Evolutionary conservation across 2,888 invertebrate genomes (phyloP).

Genomic region (Ariolimax columbianus): DNA sequence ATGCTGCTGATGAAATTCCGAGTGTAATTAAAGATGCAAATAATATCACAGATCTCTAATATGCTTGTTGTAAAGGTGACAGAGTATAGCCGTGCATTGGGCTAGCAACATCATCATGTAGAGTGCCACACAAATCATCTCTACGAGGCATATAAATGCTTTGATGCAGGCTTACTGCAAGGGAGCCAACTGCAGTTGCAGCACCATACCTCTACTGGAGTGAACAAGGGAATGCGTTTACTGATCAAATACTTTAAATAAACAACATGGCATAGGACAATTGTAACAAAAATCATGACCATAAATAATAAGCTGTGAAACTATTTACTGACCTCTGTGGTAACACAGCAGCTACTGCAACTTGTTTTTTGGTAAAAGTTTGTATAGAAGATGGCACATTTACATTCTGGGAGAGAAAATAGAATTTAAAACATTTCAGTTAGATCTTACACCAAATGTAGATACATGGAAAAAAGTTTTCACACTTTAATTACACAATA

Average conservation of each 20-base stretch:
- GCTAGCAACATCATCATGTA: too few species aligned
- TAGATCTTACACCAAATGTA: not conserved
- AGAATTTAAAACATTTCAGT: not conserved
- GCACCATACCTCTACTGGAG: too few species aligned
- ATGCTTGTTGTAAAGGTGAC: too few species aligned
- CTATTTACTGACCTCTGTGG: slow-evolving; percentile 62
- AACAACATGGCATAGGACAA: not conserved
- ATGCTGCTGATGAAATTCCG: too few species aligned
- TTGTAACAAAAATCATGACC: not conserved
- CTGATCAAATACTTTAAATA: not conserved
- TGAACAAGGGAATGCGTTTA: too few species aligned
- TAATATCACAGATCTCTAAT: too few species aligned
- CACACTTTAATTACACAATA: not conserved
- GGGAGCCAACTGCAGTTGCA: too few species aligned
- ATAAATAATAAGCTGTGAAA: not conserved
- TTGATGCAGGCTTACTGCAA: too few species aligned
- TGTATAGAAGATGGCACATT: slow-evolving; percentile 62
- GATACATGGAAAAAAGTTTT: not conserved
- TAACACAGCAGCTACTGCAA: slow-evolving; percentile 68
- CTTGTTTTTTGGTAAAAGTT: slow-evolving; percentile 60
- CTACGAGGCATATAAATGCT: too few species aligned
- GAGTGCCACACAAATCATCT: too few species aligned
- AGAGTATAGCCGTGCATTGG: too few species aligned
- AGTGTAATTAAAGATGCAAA: too few species aligned
- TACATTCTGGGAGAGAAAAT: slow-evolving; percentile 12